Conservation (phyloP, 2,797 vertebrate species). For the Cacajao melanocephalus region DNA sequence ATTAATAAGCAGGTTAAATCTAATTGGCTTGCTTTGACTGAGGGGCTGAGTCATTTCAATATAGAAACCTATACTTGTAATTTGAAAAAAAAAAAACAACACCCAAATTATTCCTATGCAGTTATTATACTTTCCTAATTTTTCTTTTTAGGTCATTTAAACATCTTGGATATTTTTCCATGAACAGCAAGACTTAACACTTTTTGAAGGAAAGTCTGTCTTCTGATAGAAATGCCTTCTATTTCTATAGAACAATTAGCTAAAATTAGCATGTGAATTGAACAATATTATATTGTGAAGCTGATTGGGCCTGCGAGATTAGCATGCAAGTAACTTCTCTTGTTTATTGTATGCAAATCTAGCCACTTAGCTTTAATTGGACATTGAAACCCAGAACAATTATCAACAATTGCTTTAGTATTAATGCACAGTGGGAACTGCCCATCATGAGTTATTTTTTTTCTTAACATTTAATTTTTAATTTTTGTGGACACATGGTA, state of each 20-base stretch:
- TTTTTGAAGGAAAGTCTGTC: conserved; percentile 73
- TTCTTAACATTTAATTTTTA: neutral
- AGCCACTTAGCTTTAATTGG: conserved; percentile 87
- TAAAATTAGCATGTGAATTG: conserved; percentile 86
- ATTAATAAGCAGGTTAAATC: conserved; percentile 58
- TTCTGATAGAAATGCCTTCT: conserved; percentile 80
- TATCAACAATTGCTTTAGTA: conserved; percentile 83
- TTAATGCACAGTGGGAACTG: conserved; percentile 82
- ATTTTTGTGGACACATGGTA: neutral
- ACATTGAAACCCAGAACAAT: conserved; percentile 85
- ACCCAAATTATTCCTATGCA: neutral
- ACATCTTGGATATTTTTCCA: conserved; percentile 71
- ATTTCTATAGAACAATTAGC: conserved; percentile 86
- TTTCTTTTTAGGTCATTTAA: conserved; percentile 68
- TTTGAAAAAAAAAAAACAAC: neutral
- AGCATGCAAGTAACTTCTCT: conserved; percentile 79
- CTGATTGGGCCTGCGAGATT: conserved; percentile 83
- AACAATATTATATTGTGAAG: conserved; percentile 84
- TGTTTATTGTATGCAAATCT: conserved; percentile 86
- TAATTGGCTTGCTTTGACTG: conserved; percentile 73
- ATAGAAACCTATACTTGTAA: conserved; percentile 60
- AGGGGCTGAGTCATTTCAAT: conserved; percentile 62
- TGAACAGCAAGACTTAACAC: conserved; percentile 65
- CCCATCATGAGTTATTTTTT: conserved; percentile 72
- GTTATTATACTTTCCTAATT: conserved; percentile 55